Conservation (phyloP, 2,797 vertebrate genomes). For the Cyclura pinguis region DNA sequence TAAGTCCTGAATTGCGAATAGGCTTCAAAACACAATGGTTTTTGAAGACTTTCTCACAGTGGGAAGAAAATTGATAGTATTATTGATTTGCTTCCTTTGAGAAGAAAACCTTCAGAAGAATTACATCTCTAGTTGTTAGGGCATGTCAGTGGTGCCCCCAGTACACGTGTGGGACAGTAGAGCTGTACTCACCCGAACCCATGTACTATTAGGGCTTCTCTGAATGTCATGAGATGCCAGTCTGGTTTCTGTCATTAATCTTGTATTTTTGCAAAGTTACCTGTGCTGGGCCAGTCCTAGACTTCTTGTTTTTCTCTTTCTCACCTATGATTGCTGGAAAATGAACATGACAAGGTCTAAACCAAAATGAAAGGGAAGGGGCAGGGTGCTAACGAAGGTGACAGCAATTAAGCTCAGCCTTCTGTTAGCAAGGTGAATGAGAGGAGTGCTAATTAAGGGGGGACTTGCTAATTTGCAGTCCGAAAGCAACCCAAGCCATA, state of each 20-base stretch:
- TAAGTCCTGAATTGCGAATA: too few species aligned
- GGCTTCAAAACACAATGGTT: too few species aligned
- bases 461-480: background rate
- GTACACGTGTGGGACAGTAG: too few species aligned
- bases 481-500: background rate
- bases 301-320: background rate
- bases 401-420: slow-evolving; percentile 16
- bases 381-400: background rate
- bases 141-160: background rate
- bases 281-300: background rate
- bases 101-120: too few species aligned
- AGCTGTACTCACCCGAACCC: too few species aligned
- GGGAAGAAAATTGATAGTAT: too few species aligned
- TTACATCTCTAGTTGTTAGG: background rate
- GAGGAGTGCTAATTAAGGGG: slow-evolving; percentile 28
- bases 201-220: background rate
- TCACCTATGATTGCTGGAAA: background rate
- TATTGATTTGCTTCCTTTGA: too few species aligned
- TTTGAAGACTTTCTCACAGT: too few species aligned
- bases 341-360: slow-evolving; percentile 17
- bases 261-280: background rate
- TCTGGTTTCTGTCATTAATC: background rate
- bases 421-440: slow-evolving; percentile 17
- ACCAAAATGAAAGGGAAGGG: slow-evolving; percentile 15
- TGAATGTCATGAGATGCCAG: background rate